Evolutionary conservation across 2,113 vertebrate species (phyloP).

Genomic region (Sardina pilchardus): DNA sequence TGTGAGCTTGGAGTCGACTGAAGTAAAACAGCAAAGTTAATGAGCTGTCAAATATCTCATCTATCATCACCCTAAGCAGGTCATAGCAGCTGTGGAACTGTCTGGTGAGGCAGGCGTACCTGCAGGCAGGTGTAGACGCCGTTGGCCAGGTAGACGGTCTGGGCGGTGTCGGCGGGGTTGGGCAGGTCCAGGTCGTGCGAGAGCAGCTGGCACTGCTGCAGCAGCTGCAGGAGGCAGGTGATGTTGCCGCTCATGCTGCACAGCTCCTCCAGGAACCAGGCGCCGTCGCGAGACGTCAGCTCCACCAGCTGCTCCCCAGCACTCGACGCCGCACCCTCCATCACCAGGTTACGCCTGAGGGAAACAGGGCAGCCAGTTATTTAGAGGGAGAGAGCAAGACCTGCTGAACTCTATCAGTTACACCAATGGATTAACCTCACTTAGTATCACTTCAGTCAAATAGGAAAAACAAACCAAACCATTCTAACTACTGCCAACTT

Average conservation of each 20-base stretch:
- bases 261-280: constrained; percentile 97
- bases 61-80: no score
- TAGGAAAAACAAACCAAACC: neutral
- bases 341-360: constrained; percentile 89
- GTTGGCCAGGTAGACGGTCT: constrained; percentile 88
- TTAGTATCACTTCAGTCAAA: no score
- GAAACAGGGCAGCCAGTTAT: neutral
- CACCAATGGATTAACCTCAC: neutral
- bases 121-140: constrained; percentile 94
- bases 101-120: constrained; percentile 63
- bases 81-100: neutral
- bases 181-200: constrained; percentile 92
- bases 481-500: neutral
- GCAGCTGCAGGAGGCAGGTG: constrained; percentile 83
- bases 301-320: constrained; percentile 94
- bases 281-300: constrained; percentile 90
- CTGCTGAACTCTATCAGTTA: neutral
- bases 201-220: constrained; percentile 88
- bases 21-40: no score
- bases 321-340: constrained; percentile 92
- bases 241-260: constrained; percentile 97
- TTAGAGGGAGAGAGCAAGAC: neutral
- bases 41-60: no score
- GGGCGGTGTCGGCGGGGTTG: constrained; percentile 81
- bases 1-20: no score